Evolutionary conservation across 2,797 vertebrate genomes (phyloP).

Genomic region (Cetoscarus ocellatus): DNA sequence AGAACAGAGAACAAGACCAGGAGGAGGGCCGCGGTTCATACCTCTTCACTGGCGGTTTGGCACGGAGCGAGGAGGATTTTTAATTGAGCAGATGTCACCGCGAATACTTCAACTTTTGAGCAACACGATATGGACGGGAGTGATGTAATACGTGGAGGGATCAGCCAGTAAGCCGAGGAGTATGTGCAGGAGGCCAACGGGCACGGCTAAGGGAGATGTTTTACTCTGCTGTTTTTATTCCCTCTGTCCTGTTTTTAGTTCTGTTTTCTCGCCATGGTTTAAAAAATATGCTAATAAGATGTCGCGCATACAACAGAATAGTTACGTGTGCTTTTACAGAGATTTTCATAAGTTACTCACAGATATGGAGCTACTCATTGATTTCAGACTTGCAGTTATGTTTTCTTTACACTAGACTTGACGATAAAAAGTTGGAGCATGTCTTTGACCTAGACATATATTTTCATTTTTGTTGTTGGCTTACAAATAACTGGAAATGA

Average conservation of each 20-base stretch:
- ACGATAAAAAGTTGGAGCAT: too few relatives aligned
- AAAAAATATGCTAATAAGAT: too few relatives aligned
- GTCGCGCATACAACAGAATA: background rate
- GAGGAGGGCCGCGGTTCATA: constrained; percentile 45
- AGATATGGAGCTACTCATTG: too few relatives aligned
- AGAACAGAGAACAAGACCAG: constrained; percentile 46
- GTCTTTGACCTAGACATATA: too few relatives aligned
- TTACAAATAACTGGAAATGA: too few relatives aligned
- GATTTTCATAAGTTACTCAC: too few relatives aligned
- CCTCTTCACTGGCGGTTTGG: constrained; percentile 66
- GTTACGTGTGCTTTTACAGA: too few relatives aligned
- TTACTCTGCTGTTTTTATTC: background rate
- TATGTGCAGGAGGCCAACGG: constrained; percentile 53
- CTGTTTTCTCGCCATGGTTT: background rate
- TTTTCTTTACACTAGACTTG: too few relatives aligned
- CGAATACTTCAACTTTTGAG: constrained; percentile 76
- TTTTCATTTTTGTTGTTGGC: too few relatives aligned
- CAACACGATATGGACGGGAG: constrained; percentile 59
- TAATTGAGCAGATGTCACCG: constrained; percentile 81
- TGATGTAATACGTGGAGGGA: constrained; percentile 71
- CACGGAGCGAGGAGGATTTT: constrained; percentile 62
- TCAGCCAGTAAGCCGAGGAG: constrained; percentile 57
- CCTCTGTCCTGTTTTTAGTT: too few relatives aligned
- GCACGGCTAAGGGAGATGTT: constrained; percentile 31
- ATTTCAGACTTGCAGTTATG: too few relatives aligned